Evolutionary conservation across 2,888 invertebrate species (phyloP).

Genomic region (Spodoptera littoralis): DNA sequence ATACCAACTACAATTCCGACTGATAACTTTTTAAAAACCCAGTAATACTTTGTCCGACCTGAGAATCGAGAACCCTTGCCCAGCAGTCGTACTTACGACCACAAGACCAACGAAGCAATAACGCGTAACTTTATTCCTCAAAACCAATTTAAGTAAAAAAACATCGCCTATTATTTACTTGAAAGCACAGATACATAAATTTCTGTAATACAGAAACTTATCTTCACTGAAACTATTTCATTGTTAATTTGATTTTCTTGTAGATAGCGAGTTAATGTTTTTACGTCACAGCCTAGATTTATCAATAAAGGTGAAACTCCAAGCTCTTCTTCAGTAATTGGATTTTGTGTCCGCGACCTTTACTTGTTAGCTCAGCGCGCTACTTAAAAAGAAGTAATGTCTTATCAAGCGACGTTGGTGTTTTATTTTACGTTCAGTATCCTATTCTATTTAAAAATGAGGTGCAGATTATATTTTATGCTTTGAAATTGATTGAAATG

Average conservation of each 20-base stretch:
- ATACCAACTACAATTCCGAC: no score
- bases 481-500: no score
- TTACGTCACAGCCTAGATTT: conserved; percentile 14
- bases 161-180: neutral
- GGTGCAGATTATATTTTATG: neutral
- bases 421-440: neutral
- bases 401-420: conserved; percentile 5
- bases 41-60: no score
- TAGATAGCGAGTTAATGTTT: conserved; percentile 41
- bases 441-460: neutral
- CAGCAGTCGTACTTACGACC: no score
- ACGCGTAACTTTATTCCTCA: neutral
- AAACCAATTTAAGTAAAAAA: neutral
- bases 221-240: conserved; percentile 4
- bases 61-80: no score
- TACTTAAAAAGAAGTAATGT: conserved; percentile 20
- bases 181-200: neutral
- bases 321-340: conserved; percentile 42
- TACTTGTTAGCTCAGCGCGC: conserved; percentile 23
- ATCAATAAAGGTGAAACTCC: conserved; percentile 25
- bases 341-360: conserved; percentile 37
- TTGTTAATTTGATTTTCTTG: conserved; percentile 42
- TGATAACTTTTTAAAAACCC: no score
- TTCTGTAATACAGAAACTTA: conserved; percentile 1
- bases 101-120: no score